Percentiles rank a stretch among this genome's conserved stretches.
Conservation (phyloP, 2,888 invertebrate species). For the Athalia cordata region DNA sequence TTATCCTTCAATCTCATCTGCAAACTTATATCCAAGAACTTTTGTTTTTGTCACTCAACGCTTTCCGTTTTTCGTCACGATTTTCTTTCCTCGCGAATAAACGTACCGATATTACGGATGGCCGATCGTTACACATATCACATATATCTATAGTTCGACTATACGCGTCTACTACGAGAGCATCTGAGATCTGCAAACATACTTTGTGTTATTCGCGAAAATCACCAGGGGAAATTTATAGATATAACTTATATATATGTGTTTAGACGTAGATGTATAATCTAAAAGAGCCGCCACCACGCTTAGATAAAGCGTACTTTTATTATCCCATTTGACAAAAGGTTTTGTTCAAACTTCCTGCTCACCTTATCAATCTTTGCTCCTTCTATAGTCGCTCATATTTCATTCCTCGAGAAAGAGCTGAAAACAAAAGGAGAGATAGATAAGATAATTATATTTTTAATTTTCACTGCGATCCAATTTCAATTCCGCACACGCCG, state of each 20-base stretch:
- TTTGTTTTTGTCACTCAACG: slow-evolving; percentile 1
- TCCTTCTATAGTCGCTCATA: too few species aligned
- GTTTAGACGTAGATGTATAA: not conserved
- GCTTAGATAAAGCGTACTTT: not conserved
- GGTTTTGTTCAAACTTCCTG: not conserved
- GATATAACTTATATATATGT: not conserved
- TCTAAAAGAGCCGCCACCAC: slow-evolving; percentile 1
- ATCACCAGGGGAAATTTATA: not conserved
- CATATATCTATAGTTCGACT: slow-evolving; percentile 6
- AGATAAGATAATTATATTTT: too few species aligned
- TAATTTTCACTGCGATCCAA: too few species aligned
- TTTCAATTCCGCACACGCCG: too few species aligned
- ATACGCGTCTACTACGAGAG: not conserved
- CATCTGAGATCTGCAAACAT: not conserved
- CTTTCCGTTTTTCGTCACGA: slow-evolving; percentile 1
- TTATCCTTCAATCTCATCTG: slow-evolving; percentile 7
- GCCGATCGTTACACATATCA: slow-evolving; percentile 19
- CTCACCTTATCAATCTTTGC: not conserved
- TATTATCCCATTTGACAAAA: not conserved
- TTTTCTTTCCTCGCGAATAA: slow-evolving; percentile 29
- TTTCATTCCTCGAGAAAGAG: not conserved
- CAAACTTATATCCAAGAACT: slow-evolving; percentile 17
- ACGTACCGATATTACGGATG: slow-evolving; percentile 42
- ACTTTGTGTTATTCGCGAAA: not conserved
- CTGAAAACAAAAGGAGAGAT: not conserved